Percentiles rank a stretch among this genome's conserved stretches.
phyloP scores from a whole-genome alignment of 2,113 vertebrate genomes.

The Emberiza fucata region DNA sequence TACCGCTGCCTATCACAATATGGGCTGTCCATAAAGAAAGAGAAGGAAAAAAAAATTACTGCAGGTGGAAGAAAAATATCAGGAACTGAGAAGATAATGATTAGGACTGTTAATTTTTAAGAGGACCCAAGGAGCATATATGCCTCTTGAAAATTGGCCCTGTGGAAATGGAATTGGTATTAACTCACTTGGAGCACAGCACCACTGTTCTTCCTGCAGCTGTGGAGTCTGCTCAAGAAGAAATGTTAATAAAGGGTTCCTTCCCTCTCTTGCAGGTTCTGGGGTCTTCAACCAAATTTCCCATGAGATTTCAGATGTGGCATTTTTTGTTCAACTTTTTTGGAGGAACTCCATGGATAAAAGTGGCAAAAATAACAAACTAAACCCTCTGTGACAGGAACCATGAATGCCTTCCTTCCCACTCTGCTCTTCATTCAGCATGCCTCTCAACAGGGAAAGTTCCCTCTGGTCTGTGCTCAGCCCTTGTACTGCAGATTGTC shows the following conservation, averaged over 20 bases:
- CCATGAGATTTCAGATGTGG: background rate
- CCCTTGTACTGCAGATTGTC: background rate
- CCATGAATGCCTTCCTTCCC: background rate
- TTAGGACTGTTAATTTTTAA: background rate
- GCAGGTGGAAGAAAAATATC: background rate
- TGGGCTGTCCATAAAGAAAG: background rate
- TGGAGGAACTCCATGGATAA: background rate
- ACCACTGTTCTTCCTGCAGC: background rate
- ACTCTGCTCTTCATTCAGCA: background rate
- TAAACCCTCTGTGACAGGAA: background rate
- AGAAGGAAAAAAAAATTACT: background rate
- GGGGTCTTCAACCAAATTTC: background rate
- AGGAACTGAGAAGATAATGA: background rate
- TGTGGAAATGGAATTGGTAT: background rate
- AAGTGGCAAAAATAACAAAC: background rate
- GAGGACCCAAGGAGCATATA: accelerated
- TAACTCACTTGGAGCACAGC: background rate
- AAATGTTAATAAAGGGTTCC: background rate
- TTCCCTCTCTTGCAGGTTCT: background rate
- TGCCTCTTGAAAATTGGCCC: background rate
- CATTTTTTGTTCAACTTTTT: background rate
- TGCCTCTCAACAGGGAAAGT: background rate
- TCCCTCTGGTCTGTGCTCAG: background rate
- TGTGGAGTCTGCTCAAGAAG: background rate
- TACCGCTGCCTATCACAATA: background rate